Evolutionary conservation across 2,113 vertebrate species (phyloP).

Genomic region (Dasyurus viverrinus): DNA sequence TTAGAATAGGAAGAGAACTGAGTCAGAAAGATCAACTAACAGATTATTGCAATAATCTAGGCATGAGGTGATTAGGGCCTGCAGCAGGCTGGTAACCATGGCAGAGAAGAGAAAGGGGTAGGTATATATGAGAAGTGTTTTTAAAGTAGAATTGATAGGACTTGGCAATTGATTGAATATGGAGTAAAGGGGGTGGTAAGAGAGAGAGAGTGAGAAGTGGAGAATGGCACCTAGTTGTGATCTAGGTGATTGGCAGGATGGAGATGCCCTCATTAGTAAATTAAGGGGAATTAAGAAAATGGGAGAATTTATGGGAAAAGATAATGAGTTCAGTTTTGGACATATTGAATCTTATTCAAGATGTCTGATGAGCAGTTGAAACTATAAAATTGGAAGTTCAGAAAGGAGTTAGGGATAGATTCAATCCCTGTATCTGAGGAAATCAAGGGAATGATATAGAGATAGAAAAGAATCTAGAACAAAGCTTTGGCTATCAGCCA

Average conservation of each 20-base stretch:
- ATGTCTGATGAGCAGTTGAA: not conserved
- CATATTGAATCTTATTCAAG: not conserved
- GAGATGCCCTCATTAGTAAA: not conserved
- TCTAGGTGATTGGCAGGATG: not conserved
- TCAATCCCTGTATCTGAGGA: not conserved
- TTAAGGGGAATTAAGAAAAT: not conserved
- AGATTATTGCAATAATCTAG: not conserved
- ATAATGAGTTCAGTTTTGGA: not conserved
- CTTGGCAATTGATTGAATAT: not conserved
- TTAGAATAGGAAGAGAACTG: not conserved
- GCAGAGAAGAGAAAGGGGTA: not conserved
- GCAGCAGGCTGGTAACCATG: not conserved
- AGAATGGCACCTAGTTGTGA: not conserved
- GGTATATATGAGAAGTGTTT: not conserved
- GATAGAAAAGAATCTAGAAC: not conserved
- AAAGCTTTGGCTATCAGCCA: not conserved
- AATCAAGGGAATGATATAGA: not conserved
- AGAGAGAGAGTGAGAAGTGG: not conserved
- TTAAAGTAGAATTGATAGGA: not conserved
- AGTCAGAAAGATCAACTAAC: not conserved
- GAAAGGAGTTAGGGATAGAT: not conserved
- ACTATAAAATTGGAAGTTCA: not conserved
- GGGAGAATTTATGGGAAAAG: not conserved
- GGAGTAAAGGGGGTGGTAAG: not conserved
- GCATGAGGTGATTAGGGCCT: not conserved